Evolutionary conservation across 2,113 vertebrate genomes (phyloP), one percentile per base, ranked within the genome.

Genomic region (Cyanoderma ruficeps): DNA sequence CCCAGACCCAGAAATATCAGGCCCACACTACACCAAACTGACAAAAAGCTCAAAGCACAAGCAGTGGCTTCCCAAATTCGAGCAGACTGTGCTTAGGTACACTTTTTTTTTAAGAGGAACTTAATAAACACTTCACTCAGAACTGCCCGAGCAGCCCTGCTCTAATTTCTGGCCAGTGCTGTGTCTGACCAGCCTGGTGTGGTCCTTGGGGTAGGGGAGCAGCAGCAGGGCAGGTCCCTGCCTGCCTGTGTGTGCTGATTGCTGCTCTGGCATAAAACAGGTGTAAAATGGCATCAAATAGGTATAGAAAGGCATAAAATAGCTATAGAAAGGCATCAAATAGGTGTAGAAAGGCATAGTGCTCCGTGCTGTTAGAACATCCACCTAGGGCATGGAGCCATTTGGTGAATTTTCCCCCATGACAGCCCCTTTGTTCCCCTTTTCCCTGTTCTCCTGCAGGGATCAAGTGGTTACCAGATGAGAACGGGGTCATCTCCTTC

Each of bases 401-500:
- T 21, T 46, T 46, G 4, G 44, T 46, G 44, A 46, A 46, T 46
- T 46, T 46, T 46, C 44, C 44, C 44, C 42, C 42, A 44, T 44
- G 17, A 44, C 42, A 44, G 42, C 16, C 42, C 44, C 44, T 46
- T 46, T 46, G 19, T 46, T 46, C 21, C 19, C 44, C 8, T 44
- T 46, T 46, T 42, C 15, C 41, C 41, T 42, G 17, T 46, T 46
- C 44, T 46, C 78, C 75, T 85, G 35, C 95, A 99, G 99, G 99
- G 47, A 99, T 99, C 94, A 98, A 99, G 76, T 99, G 99, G 99
- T 98, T 97, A 15, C 98, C 99, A 55, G 99, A 99, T 96, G 98
- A 99, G 94, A 99, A 99, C 0, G 99, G 99, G n/a, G 99, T 99
- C 33, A 98, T 99, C 78, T 98, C 99, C 23, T 99, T 99, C 1